A percentile compares a stretch with the other conserved stretches of the same genome.
Evolutionary conservation across 2,888 invertebrate species (phyloP).

Genomic region (Torymus tubicola): DNA sequence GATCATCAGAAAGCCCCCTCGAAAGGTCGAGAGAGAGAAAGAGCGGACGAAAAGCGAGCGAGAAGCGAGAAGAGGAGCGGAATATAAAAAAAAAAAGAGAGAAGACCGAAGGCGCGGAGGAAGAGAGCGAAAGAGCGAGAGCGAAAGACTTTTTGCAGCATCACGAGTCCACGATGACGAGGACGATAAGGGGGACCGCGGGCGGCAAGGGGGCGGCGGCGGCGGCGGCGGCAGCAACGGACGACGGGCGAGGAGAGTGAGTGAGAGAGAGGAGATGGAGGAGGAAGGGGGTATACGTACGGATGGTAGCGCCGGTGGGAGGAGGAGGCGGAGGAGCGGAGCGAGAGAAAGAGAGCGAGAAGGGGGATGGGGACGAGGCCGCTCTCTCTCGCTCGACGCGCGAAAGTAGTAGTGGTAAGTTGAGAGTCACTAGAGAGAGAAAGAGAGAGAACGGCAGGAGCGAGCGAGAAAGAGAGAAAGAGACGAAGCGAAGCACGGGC

Average conservation of each 20-base stretch:
- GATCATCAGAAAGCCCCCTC: slow-evolving; percentile 56
- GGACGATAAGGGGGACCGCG: slow-evolving; percentile 57
- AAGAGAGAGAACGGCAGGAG: slow-evolving; percentile 35
- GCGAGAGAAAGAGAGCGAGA: slow-evolving; percentile 22
- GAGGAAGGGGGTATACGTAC: slow-evolving; percentile 12
- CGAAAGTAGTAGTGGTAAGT: slow-evolving; percentile 59
- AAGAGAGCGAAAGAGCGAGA: slow-evolving; percentile 18
- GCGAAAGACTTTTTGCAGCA: slow-evolving; percentile 56
- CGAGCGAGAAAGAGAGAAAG: slow-evolving; percentile 55
- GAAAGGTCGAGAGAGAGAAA: slow-evolving; percentile 33
- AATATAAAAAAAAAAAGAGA: slow-evolving; percentile 32
- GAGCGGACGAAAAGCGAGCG: slow-evolving; percentile 2
- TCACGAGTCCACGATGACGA: slow-evolving; percentile 59
- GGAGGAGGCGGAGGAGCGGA: slow-evolving; percentile 12
- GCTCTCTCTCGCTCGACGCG: slow-evolving; percentile 40
- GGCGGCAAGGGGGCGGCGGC: slow-evolving; percentile 29
- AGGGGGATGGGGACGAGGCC: slow-evolving; percentile 2
- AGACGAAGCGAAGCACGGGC: slow-evolving; percentile 49
- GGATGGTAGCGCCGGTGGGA: slow-evolving; percentile 5
- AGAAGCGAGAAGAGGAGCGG: slow-evolving; percentile 1
- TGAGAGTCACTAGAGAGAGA: slow-evolving; percentile 63
- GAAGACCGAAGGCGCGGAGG: slow-evolving; percentile 37
- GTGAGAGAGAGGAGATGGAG: background rate
- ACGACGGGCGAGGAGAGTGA: slow-evolving; percentile 7
- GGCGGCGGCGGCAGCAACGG: background rate